Evolutionary conservation across 1,140 invertebrate genomes (phyloP).

Genomic region (Sipha flava): DNA sequence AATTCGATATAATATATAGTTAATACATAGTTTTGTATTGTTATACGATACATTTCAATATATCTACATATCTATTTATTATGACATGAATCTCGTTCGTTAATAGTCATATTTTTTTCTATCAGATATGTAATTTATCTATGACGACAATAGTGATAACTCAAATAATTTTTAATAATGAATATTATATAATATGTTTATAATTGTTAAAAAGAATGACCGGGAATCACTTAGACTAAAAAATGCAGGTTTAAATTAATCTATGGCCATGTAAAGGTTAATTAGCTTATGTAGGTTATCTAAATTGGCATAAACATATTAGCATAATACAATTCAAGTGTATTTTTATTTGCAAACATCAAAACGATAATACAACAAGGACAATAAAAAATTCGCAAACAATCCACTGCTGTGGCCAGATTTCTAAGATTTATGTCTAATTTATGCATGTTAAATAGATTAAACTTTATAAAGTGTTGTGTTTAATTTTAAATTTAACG

Average conservation of each 20-base stretch:
- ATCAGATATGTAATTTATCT: no score
- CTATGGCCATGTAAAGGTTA: no score
- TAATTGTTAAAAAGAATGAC: background rate
- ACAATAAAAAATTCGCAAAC: conserved; percentile 25
- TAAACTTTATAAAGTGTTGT: background rate
- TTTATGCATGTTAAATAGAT: background rate
- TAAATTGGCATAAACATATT: conserved; percentile 6
- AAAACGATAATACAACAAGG: background rate
- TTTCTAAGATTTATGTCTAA: conserved; percentile 17
- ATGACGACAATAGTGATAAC: no score
- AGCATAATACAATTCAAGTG: background rate
- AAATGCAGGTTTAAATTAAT: background rate
- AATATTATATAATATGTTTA: no score
- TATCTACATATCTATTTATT: no score
- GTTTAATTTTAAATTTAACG: background rate
- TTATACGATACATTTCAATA: no score
- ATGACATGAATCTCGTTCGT: no score
- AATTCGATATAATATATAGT: no score
- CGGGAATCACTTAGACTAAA: background rate
- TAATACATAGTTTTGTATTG: no score
- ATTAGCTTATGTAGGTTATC: conserved; percentile 23
- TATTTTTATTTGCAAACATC: conserved; percentile 11
- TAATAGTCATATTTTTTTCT: no score
- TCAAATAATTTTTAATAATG: no score
- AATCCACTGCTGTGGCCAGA: background rate